Evolutionary conservation across 2,888 invertebrate genomes (phyloP).

Genomic region (Byasa hedistus): DNA sequence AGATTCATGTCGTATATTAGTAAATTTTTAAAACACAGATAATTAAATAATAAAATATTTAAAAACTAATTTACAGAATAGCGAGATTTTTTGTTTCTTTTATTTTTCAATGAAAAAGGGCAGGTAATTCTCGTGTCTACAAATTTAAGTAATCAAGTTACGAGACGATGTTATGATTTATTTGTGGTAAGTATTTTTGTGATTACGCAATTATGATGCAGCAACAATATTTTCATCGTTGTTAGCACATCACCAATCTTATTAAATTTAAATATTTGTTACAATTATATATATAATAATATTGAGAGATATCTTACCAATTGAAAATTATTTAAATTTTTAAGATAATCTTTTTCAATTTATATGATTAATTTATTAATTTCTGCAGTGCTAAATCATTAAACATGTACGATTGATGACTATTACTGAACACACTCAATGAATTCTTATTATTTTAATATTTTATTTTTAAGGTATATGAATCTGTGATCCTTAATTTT

Average conservation of each 20-base stretch:
- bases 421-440: no score
- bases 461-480: slow-evolving; percentile 7
- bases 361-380: no score
- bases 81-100: neutral
- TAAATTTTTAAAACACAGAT: slow-evolving; percentile 77
- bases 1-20: slow-evolving; percentile 77
- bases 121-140: neutral
- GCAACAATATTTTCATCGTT: neutral
- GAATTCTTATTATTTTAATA: neutral
- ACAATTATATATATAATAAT: neutral
- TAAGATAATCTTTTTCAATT: no score
- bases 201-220: neutral
- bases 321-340: no score
- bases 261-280: neutral
- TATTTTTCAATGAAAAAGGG: neutral
- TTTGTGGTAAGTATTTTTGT: neutral
- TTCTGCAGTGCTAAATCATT: no score
- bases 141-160: neutral
- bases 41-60: slow-evolving; percentile 33
- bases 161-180: no score
- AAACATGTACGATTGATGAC: no score
- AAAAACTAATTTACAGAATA: neutral
- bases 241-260: neutral
- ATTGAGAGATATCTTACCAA: no score
- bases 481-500: slow-evolving; percentile 30